Evolutionary conservation across 2,797 vertebrate genomes (phyloP).

Genomic region (Premnoplex brunnescens): DNA sequence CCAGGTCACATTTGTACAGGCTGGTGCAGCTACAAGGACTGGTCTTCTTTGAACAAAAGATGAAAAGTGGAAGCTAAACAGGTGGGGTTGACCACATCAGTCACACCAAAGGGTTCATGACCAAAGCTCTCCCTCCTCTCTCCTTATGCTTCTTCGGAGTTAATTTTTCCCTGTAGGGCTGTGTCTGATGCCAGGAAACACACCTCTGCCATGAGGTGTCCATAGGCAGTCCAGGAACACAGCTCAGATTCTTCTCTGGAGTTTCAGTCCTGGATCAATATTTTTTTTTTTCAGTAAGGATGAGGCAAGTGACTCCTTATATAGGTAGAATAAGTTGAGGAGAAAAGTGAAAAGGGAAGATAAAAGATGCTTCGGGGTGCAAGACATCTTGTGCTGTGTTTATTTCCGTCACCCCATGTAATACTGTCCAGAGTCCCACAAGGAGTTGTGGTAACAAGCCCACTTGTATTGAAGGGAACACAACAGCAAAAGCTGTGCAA

Average conservation of each 20-base stretch:
- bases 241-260: not conserved
- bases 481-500: not conserved
- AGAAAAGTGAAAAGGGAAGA: not conserved
- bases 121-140: not conserved
- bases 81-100: not conserved
- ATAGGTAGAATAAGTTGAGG: not conserved
- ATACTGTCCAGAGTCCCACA: not conserved
- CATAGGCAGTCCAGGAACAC: not conserved
- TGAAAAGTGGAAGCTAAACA: not conserved
- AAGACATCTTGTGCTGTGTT: not conserved
- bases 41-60: not conserved
- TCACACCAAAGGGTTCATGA: not conserved
- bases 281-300: not conserved
- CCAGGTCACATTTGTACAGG: not conserved
- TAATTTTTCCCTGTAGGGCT: not conserved
- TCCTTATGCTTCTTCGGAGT: not conserved
- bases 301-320: not conserved
- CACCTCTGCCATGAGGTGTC: not conserved
- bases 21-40: not conserved
- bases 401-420: not conserved
- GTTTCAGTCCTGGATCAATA: not conserved
- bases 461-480: not conserved
- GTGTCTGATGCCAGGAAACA: not conserved
- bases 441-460: not conserved
- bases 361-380: not conserved